phyloP scores from a whole-genome alignment of 2,113 vertebrate species.

The Indicator maculatus region DNA sequence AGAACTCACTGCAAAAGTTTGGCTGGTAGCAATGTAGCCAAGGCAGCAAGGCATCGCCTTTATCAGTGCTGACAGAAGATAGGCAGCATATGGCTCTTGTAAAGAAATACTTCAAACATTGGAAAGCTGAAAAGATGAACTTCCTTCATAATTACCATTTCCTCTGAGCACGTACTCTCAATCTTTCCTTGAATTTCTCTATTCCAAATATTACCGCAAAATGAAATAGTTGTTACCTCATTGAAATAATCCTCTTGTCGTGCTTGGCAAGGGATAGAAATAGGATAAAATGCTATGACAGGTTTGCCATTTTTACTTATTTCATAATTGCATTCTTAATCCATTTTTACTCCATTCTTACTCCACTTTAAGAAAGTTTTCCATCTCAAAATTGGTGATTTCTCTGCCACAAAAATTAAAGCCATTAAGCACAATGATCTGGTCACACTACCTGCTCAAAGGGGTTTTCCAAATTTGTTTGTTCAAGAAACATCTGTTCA shows the following conservation, averaged over 20 bases:
- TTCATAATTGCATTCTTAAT: background rate
- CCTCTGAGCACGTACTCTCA: background rate
- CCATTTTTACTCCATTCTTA: too few species aligned
- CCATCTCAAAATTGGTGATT: background rate
- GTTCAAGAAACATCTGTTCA: background rate
- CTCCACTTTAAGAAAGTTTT: background rate
- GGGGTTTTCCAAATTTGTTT: background rate
- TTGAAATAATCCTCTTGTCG: background rate
- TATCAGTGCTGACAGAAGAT: background rate
- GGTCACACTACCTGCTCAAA: background rate
- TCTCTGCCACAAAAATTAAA: background rate
- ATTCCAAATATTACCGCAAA: background rate
- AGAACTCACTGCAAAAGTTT: background rate
- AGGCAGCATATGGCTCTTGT: background rate
- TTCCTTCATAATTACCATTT: background rate
- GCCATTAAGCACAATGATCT: background rate
- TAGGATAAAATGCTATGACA: background rate
- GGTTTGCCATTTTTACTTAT: background rate
- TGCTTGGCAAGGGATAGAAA: background rate
- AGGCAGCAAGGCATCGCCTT: background rate
- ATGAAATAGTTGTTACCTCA: background rate
- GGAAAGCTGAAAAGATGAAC: background rate
- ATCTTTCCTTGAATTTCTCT: background rate
- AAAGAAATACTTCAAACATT: background rate
- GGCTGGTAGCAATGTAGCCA: background rate